phyloP scores from a whole-genome alignment of 2,797 vertebrate species.

The Esox lucius region DNA sequence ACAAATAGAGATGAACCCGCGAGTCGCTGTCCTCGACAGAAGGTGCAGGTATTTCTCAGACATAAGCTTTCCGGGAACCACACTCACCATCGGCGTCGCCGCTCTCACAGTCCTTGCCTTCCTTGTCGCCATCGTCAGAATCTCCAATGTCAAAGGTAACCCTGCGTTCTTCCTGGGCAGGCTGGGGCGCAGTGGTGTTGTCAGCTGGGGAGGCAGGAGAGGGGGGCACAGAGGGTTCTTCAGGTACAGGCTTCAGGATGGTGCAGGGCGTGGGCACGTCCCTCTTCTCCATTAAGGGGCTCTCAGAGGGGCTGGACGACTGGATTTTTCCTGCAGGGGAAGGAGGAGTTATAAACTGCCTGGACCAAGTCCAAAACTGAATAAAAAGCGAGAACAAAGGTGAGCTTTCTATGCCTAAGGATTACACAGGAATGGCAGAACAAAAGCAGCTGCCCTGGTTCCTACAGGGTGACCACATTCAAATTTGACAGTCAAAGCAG shows the following conservation, averaged over 20 bases:
- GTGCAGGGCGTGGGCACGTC: conserved; percentile 69
- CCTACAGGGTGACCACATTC: conserved; percentile 15
- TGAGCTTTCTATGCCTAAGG: conserved; percentile 23
- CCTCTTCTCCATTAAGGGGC: conserved; percentile 89
- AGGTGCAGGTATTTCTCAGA: no score
- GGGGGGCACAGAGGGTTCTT: conserved; percentile 63
- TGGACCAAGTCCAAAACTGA: conserved; percentile 35
- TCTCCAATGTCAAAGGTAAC: conserved; percentile 90
- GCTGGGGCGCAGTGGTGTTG: conserved; percentile 34
- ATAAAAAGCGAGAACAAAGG: conserved; percentile 26
- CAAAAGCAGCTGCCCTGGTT: conserved; percentile 1
- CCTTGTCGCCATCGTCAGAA: conserved; percentile 81
- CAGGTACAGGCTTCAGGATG: conserved; percentile 81
- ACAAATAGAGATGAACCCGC: no score
- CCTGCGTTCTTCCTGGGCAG: conserved; percentile 78
- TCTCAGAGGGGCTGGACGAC: conserved; percentile 89
- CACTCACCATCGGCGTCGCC: conserved; percentile 50
- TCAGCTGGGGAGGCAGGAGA: conserved; percentile 10
- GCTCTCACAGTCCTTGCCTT: conserved; percentile 67
- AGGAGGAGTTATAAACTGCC: conserved; percentile 16
- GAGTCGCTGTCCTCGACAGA: neutral
- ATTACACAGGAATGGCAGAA: conserved; percentile 16
- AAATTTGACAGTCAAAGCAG: conserved; percentile 24
- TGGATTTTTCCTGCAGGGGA: conserved; percentile 82
- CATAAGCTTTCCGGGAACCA: neutral